Evolutionary conservation across 2,888 invertebrate genomes (phyloP).

Genomic region (Tribolium freemani): DNA sequence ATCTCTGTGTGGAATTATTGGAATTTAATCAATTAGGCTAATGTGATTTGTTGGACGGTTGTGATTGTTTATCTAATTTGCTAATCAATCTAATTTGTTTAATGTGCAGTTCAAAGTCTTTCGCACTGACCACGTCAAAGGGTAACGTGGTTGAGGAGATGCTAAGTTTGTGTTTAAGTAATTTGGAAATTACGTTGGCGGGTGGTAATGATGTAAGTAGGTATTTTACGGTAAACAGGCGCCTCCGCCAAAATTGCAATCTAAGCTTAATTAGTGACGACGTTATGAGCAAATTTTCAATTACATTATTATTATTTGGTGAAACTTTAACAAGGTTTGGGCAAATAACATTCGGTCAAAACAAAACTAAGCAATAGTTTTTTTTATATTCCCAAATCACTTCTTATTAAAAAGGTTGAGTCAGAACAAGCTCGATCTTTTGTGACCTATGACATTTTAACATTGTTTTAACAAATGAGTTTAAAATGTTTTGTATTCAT

Average conservation of each 20-base stretch:
- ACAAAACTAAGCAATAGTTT: too few species aligned
- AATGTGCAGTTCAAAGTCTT: not conserved
- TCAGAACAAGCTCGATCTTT: too few species aligned
- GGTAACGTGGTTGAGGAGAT: not conserved
- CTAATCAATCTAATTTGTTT: not conserved
- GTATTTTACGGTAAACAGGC: not conserved
- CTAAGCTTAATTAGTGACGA: not conserved
- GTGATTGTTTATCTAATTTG: not conserved
- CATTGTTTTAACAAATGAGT: too few species aligned
- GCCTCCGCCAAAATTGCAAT: not conserved
- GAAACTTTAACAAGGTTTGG: too few species aligned
- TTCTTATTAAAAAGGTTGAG: too few species aligned
- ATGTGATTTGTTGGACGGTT: constrained; percentile 19
- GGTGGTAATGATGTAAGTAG: not conserved
- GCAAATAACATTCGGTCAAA: too few species aligned
- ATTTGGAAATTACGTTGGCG: not conserved
- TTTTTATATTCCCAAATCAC: too few species aligned
- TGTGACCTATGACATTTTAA: too few species aligned
- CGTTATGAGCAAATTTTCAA: not conserved
- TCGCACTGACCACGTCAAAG: not conserved
- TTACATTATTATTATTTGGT: too few species aligned
- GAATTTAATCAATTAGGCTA: constrained; percentile 28
- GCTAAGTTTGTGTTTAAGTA: not conserved
- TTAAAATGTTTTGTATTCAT: too few species aligned
- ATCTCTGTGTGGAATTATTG: constrained; percentile 17